Percentiles rank a stretch among this genome's conserved stretches.
Evolutionary conservation across 1,140 invertebrate species (phyloP).

Genomic region (Dendroctonus ponderosae): DNA sequence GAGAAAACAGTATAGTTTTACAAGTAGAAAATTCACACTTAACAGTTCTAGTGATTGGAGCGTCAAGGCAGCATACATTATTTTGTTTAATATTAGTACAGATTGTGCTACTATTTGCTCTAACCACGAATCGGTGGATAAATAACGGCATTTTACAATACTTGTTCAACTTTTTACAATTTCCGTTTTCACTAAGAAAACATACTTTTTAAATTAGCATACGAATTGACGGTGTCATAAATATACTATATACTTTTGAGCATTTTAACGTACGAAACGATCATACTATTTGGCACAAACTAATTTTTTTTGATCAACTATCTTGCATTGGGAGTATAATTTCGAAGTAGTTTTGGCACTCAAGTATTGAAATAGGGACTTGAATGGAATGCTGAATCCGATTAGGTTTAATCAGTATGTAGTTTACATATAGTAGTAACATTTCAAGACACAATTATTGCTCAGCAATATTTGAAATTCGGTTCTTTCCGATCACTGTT

Average conservation of each 20-base stretch:
- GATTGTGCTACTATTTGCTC: no score
- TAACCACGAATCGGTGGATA: no score
- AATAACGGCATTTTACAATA: neutral
- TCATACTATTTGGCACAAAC: neutral
- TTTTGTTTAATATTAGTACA: no score
- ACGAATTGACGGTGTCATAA: conserved; percentile 3
- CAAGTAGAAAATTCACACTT: conserved; percentile 1
- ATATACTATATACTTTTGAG: neutral
- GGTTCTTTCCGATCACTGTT: no score
- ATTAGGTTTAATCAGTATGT: neutral
- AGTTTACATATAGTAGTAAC: neutral
- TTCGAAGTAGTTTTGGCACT: neutral
- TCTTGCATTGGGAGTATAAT: neutral
- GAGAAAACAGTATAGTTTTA: neutral
- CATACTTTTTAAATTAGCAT: neutral
- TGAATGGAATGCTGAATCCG: neutral
- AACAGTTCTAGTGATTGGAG: conserved; percentile 4
- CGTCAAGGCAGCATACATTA: neutral
- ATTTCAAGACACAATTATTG: no score
- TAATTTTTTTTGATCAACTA: neutral
- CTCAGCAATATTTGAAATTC: no score
- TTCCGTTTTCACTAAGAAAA: neutral
- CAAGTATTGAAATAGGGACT: neutral
- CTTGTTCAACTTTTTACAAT: neutral
- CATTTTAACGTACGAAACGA: neutral